phyloP scores from a whole-genome alignment of 2,113 vertebrate genomes.

The Silurus glanis region DNA sequence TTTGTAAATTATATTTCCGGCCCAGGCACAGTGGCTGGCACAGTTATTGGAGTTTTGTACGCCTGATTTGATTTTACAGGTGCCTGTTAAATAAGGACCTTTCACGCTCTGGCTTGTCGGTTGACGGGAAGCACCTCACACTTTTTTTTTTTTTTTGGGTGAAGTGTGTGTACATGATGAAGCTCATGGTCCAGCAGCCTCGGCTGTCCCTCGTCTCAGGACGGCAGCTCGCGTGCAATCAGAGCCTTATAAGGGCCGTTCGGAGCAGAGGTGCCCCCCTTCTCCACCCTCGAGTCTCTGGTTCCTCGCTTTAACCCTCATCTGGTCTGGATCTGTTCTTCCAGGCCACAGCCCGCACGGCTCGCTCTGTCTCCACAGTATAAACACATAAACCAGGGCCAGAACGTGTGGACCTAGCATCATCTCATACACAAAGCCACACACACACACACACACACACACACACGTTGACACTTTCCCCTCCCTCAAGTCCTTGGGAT shows the following conservation, averaged over 20 bases:
- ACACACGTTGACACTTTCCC: slow-evolving; percentile 1
- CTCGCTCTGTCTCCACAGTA: slow-evolving; percentile 46
- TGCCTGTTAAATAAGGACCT: slow-evolving; percentile 57
- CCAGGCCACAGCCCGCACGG: slow-evolving; percentile 49
- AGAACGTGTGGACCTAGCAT: slow-evolving; percentile 33
- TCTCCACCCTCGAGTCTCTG: slow-evolving; percentile 51
- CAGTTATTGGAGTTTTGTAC: slow-evolving; percentile 50
- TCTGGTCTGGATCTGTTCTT: slow-evolving; percentile 72
- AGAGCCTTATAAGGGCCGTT: slow-evolving; percentile 69
- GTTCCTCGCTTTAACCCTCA: slow-evolving; percentile 62
- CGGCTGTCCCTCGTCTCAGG: slow-evolving; percentile 35
- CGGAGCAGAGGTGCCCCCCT: slow-evolving; percentile 59
- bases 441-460: not conserved
- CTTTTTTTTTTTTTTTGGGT: not conserved
- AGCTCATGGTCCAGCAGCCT: slow-evolving; percentile 31
- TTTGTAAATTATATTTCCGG: slow-evolving; percentile 45
- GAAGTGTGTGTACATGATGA: not conserved
- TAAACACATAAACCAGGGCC: slow-evolving; percentile 56
- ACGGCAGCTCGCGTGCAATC: slow-evolving; percentile 43
- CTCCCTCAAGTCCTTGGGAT: slow-evolving; percentile 31
- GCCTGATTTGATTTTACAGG: slow-evolving; percentile 62
- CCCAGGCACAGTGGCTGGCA: slow-evolving; percentile 36
- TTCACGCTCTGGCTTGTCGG: slow-evolving; percentile 39
- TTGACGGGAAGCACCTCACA: slow-evolving; percentile 34
- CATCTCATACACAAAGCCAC: slow-evolving; percentile 4